Evolutionary conservation across 2,113 vertebrate genomes (phyloP), one percentile per base, ranked within the genome.

Genomic region (Smithornis capensis): DNA sequence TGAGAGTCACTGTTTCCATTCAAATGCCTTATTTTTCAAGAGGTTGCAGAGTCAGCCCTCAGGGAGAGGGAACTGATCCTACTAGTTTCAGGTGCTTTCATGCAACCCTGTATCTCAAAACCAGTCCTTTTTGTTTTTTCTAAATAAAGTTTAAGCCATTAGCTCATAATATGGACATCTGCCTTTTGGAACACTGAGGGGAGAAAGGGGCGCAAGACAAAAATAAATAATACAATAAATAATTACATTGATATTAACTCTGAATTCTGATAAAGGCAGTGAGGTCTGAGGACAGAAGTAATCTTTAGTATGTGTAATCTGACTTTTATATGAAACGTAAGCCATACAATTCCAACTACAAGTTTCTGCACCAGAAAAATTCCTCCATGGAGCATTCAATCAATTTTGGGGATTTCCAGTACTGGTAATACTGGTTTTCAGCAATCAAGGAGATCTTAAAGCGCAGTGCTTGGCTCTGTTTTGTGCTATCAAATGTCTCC

Each of bases 91-190:
- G 95, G 87, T 96, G 85, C 35, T 85, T 88, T 90, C 85, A 85
- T 77, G 42, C 47, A 91, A 90, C 33, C 71, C 44, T 35, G 7
- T 92, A 88, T 87, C 90, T 94, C 90, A 94, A 94, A 94, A 92
- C 0, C 87, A 95, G 85, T 3, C 52, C 62, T 80, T 89, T 85
- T 70, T 65, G 28, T 35, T 80, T 75, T 92, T 59, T 84, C 57
- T 87, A 27, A 86, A 82, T 53, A 85, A 87, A 73, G 33, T 90
- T 93, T 92, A 90, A 95, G 56, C 60, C 79, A 93, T 95, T 95
- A 96, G 90, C 79, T 96, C 94, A 96, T 90, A 91, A 86, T n/a
- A 79, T 95, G 93, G 95, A 95, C 64, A 33, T 57, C 83, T 96
- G 92, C 96, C 92, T 94, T 64, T 70, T 94, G 94, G 92, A 96